Conservation (phyloP, 2,113 vertebrate species). For the Pangasianodon hypophthalmus region DNA sequence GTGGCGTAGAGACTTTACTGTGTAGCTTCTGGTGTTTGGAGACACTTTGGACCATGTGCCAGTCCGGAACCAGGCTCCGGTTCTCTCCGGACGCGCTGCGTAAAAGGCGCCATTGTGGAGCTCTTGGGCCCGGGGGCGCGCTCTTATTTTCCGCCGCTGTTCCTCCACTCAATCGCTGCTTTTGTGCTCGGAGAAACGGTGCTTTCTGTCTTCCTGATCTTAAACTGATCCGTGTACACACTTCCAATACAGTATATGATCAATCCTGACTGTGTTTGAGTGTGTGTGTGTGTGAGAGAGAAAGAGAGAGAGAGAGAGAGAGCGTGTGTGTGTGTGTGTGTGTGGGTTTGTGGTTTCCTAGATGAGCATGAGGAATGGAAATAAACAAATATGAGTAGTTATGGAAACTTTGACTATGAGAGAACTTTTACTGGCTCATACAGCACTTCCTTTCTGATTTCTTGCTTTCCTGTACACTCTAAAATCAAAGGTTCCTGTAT, state of each 20-base stretch:
- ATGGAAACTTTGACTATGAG: neutral
- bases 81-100: slow-evolving; percentile 71
- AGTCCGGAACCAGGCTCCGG: slow-evolving; percentile 58
- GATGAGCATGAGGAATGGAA: neutral
- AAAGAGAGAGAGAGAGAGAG: no score
- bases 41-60: slow-evolving; percentile 14
- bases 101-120: slow-evolving; percentile 85
- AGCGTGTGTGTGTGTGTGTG: neutral
- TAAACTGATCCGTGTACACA: neutral
- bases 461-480: neutral
- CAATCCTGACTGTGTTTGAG: neutral
- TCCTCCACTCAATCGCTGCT: slow-evolving; percentile 11
- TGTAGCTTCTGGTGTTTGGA: neutral
- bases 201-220: neutral
- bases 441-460: neutral
- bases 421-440: neutral
- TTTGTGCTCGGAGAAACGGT: slow-evolving; percentile 3
- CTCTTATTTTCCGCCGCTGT: slow-evolving; percentile 56
- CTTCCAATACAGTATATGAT: neutral
- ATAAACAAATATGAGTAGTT: neutral
- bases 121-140: slow-evolving; percentile 68
- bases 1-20: neutral
- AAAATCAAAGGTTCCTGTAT: neutral
- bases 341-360: neutral
- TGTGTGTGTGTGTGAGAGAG: neutral